Base-by-base conservation (phyloP, 2,888 invertebrate genomes). In the Cerastis rubricosa region DNA sequence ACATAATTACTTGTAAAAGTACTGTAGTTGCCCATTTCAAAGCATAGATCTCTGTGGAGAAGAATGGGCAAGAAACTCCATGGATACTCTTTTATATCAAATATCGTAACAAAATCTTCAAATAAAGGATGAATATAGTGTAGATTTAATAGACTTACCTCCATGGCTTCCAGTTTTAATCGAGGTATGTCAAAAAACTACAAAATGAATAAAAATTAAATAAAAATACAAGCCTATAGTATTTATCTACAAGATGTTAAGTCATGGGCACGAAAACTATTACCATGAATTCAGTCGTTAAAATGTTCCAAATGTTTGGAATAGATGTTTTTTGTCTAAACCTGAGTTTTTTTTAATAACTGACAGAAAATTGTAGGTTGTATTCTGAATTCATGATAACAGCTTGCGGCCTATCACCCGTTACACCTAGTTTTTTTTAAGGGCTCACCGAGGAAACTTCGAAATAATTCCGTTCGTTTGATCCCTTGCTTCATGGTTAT, bases 121-220 rank as follows among this genome's bases (percentile, higher is more conserved):
- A 35, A 11, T 61, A 29, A 8, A 7, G 3, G 0, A 29, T 22
- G 1, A 47, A 19, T 29, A 2, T 51, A 8, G 8, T 2, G 5
- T 11, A 25, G 12, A 45, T 67, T 63, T n/a, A 17, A 35, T 49
- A 0, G 1, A 19, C 43, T 54, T 43, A 79, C 82, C 63, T 68
- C 1, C 49, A 63, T 40, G 2, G 79, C 82, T 25, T 79, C 67
- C 11, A 43, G 35, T 63, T 76, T 79, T 14, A 79, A 17, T 3
- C 76, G 82, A 49, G 79, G 79, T 57, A 79, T 79, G 68, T 79
- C 76, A 49, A 68, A 82, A 45, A 79, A 79, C 79, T 79, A 22
- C 45, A 65, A 78, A 47, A 29, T 12, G 0, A 14, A 40, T 7
- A 0, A 63, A 29, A 17, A 45, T 35, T 49, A 19, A 11, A 35